Base-by-base conservation (phyloP, 2,113 vertebrate genomes). In the Colossoma macropomum region DNA sequence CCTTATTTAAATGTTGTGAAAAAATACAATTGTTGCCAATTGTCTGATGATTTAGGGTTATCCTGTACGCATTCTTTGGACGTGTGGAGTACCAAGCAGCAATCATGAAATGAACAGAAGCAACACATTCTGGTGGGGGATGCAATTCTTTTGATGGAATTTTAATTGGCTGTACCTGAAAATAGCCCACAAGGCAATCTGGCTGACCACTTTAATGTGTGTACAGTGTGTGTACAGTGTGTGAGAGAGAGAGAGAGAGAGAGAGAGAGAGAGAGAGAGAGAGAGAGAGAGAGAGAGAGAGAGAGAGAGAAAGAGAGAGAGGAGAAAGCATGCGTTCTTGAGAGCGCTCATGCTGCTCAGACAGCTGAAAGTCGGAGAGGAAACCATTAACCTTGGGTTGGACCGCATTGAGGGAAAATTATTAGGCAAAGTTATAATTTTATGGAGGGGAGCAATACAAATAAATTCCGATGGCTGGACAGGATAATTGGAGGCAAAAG, bases 401-500 rank as follows among this genome's bases (percentile, higher is more conserved):
- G 92, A 93, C 88, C 88, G 88, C 93, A 91, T 75, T 82, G 75
- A 90, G 92, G 87, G 88, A 93, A 90, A 94, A 94, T 93, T 91
- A 95, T 94, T 92, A 94, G 87, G 91, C 92, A 92, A 93, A 92
- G 92, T 94, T 94, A 90, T 92, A 93, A 94, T 93, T 95, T 95
- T 94, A 95, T 94, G 91, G 91, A 84, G 87, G 89, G 88, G 90
- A 91, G 92, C 85, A 85, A 91, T 86, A 89, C 92, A 95, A 93
- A 95, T 94, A 94, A 93, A 95, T 95, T 93, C 87, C 63, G 62
- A 91, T 73, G 89, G 86, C 81, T 88, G 92, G 93, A 93, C 92
- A 93, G 93, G 89, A 91, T 94, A 94, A 95, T 94, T 93, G 93
- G 91, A 94, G 90, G 84, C 82, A 80, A 71, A 85, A 83, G 72